These are phyloP conservation scores for Micromussa lordhowensis DNA, from an alignment of 92 coral and sea anemone genomes.

Conservation along the genomic window DNA sequence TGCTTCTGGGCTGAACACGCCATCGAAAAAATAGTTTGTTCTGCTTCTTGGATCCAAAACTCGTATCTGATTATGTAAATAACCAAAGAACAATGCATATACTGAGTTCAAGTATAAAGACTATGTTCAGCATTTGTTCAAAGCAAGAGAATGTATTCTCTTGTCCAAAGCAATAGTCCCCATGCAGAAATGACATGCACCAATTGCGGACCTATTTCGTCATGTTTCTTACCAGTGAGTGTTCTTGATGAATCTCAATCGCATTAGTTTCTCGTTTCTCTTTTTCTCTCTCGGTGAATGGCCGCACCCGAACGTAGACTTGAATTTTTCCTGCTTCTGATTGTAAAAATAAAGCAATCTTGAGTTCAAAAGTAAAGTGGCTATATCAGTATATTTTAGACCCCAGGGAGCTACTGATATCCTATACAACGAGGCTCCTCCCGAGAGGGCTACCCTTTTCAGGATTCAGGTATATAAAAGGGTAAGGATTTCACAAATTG, in stretches of 20 bases:
- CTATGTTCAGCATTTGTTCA: neutral
- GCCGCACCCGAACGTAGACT: slow-evolving; percentile 90
- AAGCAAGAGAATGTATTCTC: no score
- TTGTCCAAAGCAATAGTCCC: no score
- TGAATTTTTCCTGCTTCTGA: slow-evolving; percentile 90
- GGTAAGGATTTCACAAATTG: no score
- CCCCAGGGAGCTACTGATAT: no score
- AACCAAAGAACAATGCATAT: neutral
- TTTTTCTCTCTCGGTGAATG: slow-evolving; percentile 85
- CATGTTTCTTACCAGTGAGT: slow-evolving; percentile 75
- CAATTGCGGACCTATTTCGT: neutral
- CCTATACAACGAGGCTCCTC: no score
- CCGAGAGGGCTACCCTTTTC: no score
- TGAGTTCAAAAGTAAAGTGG: neutral
- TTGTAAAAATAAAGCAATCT: neutral
- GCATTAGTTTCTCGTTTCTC: slow-evolving; percentile 86
- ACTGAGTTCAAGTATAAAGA: no score
- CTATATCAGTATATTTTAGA: no score
- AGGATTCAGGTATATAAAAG: no score
- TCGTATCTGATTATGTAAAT: slow-evolving; percentile 63
- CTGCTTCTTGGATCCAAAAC: slow-evolving; percentile 87
- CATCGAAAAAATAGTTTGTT: slow-evolving; percentile 89
- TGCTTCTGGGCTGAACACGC: slow-evolving; percentile 92
- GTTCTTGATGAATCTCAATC: slow-evolving; percentile 88
- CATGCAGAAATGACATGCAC: neutral